phyloP scores from a whole-genome alignment of 2,797 vertebrate species.

The Neomorphus geoffroyi region DNA sequence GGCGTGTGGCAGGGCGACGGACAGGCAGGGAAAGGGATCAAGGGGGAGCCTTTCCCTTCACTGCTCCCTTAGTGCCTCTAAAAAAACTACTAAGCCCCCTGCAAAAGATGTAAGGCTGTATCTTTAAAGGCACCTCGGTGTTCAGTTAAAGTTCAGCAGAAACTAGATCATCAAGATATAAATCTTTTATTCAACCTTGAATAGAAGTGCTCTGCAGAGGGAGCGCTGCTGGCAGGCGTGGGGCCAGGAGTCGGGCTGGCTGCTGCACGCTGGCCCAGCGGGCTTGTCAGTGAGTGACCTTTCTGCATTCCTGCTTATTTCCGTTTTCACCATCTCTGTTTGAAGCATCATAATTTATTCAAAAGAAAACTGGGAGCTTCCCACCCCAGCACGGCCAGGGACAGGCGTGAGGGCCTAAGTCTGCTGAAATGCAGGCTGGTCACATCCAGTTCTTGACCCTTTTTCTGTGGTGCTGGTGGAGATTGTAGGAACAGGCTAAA shows the following conservation, averaged over 20 bases:
- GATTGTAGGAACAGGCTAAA: not conserved
- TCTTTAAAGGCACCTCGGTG: not conserved
- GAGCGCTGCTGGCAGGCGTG: not conserved
- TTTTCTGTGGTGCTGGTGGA: not conserved
- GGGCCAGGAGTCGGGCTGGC: not conserved
- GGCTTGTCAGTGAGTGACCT: not conserved
- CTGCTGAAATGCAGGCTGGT: not conserved
- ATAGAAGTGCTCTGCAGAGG: not conserved
- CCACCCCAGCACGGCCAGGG: not conserved
- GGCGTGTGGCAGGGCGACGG: not conserved
- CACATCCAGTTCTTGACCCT: not conserved
- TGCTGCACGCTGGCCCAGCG: not conserved
- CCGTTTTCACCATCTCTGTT: not conserved
- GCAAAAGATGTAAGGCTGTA: not conserved
- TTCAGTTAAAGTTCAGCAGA: conserved; percentile 36
- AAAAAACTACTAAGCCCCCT: not conserved
- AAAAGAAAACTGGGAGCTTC: not conserved
- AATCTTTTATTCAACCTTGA: conserved; percentile 5
- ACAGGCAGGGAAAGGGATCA: not conserved
- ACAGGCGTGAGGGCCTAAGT: fast-evolving
- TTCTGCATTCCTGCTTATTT: not conserved
- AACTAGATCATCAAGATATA: not conserved
- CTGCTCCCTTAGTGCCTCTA: not conserved
- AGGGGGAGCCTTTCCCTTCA: not conserved
- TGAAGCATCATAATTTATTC: not conserved